Percentiles rank a stretch among this genome's conserved stretches.
These are phyloP conservation scores for Pleuronectes platessa DNA, from an alignment of 2,113 vertebrate genomes.

Conservation along the genomic window DNA sequence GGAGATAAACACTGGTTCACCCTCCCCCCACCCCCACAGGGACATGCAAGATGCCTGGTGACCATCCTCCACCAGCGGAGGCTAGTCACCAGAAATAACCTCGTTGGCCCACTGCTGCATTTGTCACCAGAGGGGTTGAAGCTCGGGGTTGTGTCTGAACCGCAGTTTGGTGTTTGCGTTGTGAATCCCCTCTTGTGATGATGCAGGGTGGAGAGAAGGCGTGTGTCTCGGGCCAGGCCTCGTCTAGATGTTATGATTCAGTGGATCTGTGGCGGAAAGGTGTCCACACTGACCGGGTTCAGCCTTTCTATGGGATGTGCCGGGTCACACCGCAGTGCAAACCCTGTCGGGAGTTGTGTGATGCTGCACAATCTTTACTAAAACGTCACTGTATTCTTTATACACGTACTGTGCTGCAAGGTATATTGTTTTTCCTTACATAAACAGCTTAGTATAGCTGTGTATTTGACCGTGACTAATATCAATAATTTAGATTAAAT, in stretches of 20 bases:
- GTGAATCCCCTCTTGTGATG: constrained; percentile 35
- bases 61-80: constrained; percentile 17
- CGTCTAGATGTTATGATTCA: constrained; percentile 47
- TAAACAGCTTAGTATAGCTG: not conserved
- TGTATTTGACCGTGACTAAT: too few species aligned
- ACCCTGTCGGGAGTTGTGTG: not conserved
- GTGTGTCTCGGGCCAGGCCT: constrained; percentile 52
- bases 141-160: constrained; percentile 21
- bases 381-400: not conserved
- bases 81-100: constrained; percentile 38
- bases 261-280: constrained; percentile 16
- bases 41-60: not conserved
- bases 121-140: constrained; percentile 11
- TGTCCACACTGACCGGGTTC: constrained; percentile 9
- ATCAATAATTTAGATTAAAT: too few species aligned
- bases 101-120: constrained; percentile 13
- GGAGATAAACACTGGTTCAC: not conserved
- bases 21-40: not conserved
- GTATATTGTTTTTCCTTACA: not conserved
- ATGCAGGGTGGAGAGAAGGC: constrained; percentile 21
- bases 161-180: not conserved
- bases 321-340: not conserved
- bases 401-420: not conserved
- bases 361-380: not conserved
- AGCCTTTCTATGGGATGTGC: not conserved